A percentile compares a stretch with the other conserved stretches of the same genome.
phyloP scores from a whole-genome alignment of 2,797 vertebrate species.

The Alectoris magna region DNA sequence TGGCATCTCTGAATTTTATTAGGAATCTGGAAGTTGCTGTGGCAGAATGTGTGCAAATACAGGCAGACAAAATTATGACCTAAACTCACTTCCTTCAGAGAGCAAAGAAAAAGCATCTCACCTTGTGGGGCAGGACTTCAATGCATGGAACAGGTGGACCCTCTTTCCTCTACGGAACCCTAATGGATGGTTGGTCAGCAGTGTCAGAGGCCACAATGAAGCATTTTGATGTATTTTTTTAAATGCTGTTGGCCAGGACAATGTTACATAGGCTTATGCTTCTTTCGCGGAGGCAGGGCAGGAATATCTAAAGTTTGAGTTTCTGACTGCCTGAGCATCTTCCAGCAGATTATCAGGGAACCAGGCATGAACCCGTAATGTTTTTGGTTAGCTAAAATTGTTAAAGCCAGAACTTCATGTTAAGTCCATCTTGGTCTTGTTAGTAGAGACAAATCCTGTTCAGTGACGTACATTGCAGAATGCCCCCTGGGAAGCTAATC shows the following conservation, averaged over 20 bases:
- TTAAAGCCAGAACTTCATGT: neutral
- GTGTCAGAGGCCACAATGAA: neutral
- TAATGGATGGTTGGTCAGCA: neutral
- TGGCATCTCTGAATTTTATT: neutral
- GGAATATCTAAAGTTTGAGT: neutral
- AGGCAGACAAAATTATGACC: neutral
- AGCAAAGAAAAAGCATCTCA: neutral
- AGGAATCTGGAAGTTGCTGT: neutral
- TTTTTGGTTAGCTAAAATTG: neutral
- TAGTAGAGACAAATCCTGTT: neutral
- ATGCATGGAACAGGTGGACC: rapidly evolving
- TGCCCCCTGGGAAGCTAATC: neutral
- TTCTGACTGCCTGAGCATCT: neutral
- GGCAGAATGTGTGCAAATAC: neutral
- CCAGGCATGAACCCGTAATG: neutral
- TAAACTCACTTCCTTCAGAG: neutral
- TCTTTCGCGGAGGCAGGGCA: neutral
- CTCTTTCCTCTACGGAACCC: neutral
- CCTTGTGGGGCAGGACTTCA: neutral
- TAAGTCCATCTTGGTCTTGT: neutral
- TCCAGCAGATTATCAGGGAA: neutral
- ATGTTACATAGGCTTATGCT: neutral
- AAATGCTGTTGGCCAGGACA: neutral
- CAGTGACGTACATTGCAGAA: neutral
- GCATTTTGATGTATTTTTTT: neutral